Base-by-base conservation (phyloP, 2,888 invertebrate species). In the Hesperia comma region DNA sequence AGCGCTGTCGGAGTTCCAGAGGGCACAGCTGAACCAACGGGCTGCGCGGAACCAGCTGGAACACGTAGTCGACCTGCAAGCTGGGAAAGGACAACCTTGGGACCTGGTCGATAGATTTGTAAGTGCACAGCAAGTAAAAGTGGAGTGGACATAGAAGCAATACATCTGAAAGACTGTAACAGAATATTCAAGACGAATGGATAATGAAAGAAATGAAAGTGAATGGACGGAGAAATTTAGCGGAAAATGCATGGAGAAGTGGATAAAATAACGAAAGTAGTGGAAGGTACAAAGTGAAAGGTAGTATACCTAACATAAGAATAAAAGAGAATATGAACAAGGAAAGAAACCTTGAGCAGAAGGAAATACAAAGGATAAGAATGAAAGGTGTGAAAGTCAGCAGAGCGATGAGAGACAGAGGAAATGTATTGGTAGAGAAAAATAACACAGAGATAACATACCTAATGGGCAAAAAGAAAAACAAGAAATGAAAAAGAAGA, bases 1-100 rank as follows among this genome's bases (percentile, higher is more conserved):
- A 81, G 96, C 95, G 0, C 81, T 97, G 32, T 95, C 96, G 0
- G 94, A 95, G 78, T 96, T 96, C 77, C 96, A 96, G 79, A 91
- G 88, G 69, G 79, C 94, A 14, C 95, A 95, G 82, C 82, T 94
- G 43, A 90, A 92, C 61, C 93, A 95, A 68, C 90, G 94, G 69
- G 94, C 94, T 10, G 95, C 93, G 1, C 82, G 91, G 37, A 94
- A 95, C 76, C 93, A 94, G 71, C 81, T 95, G 60, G 93, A 94
- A 72, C 90, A 93, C 77, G 93, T 94, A 26, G 93, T 94, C 0
- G 93, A 93, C 69, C 79, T 95, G 61, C 95, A 95, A 80, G 94
- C 94, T 69, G 94, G 94, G n/a, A 93, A 92, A 70, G 94, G 94
- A 78, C 93, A 94, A 74, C 95, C 95, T 0, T 93, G 94, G 86